Base-by-base conservation (phyloP, 2,888 invertebrate genomes). In the Timema podura region DNA sequence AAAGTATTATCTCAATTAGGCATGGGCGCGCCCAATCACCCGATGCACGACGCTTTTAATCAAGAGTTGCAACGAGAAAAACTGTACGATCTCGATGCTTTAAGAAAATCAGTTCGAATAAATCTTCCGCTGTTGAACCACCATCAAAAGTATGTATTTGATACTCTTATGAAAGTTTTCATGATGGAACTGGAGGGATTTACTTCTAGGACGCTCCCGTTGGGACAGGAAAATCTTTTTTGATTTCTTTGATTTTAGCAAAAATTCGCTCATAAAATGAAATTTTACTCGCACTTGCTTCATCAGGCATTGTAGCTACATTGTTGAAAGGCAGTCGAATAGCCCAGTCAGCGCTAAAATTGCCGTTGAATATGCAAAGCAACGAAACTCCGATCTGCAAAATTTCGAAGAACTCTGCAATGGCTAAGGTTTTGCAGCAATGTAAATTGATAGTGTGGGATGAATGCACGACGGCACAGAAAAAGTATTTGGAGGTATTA, bases 361-460 rank as follows among this genome's bases (percentile, higher is more conserved):
- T 57, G n/a, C 57, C 57, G 15, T 3, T n/a, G 15, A n/a, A 57
- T n/a, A 57, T 57, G 57, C 57, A 57, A 57, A 57, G 5, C 57
- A 57, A 57, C 5, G 57, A 57, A 57, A n/a, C 15, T 5, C 57
- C 57, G 0, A n/a, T 13, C 5, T 57, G 57, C 57, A 57, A 57
- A 9, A 6, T 57, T n/a, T n/a, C 57, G 5, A 57, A 57, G 30
- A n/a, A 57, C 0, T n/a, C 7, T 6, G 57, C 57, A 13, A 57
- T 13, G 57, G 57, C 57, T n/a, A 5, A 57, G n/a, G 15, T 57
- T 57, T n/a, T 57, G 15, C 57, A 57, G 15, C 13, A n/a, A 57
- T 57, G 57, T 9, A 57, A 57, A n/a, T 57, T 57, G 57, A n/a
- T 57, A n/a, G 57, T 57, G 5, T 57, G 57, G 57, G 15, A 57